Conservation (phyloP, 2,113 vertebrate species). For the Ramphastos sulfuratus region DNA sequence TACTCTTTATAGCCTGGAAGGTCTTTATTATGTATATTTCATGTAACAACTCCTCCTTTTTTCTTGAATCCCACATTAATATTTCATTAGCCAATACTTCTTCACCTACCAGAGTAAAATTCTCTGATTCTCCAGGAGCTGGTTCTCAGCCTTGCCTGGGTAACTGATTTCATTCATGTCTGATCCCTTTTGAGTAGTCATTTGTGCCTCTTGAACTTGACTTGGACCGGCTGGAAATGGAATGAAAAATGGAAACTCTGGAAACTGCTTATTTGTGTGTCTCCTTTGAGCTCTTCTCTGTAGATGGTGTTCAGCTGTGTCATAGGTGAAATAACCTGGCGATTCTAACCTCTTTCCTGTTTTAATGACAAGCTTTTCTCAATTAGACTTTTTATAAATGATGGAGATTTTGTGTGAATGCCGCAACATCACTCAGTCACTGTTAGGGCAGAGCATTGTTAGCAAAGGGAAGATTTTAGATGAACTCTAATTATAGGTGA, state of each 20-base stretch:
- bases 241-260: background rate
- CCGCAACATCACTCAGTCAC: background rate
- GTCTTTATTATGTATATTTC: background rate
- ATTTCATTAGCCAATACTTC: background rate
- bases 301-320: background rate
- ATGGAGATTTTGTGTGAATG: background rate
- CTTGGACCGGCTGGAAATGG: background rate
- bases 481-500: background rate
- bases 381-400: background rate
- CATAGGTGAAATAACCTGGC: background rate
- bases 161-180: background rate
- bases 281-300: background rate
- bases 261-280: background rate
- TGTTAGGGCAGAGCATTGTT: background rate
- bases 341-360: background rate
- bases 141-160: background rate
- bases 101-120: background rate
- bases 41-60: background rate
- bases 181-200: background rate
- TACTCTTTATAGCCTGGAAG: background rate
- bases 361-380: background rate
- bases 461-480: background rate
- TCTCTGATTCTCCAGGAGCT: background rate
- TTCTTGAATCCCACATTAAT: background rate
- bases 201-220: slow-evolving; percentile 12